Conservation (phyloP, 1,140 invertebrate species). For the Lepidurus arcticus region DNA sequence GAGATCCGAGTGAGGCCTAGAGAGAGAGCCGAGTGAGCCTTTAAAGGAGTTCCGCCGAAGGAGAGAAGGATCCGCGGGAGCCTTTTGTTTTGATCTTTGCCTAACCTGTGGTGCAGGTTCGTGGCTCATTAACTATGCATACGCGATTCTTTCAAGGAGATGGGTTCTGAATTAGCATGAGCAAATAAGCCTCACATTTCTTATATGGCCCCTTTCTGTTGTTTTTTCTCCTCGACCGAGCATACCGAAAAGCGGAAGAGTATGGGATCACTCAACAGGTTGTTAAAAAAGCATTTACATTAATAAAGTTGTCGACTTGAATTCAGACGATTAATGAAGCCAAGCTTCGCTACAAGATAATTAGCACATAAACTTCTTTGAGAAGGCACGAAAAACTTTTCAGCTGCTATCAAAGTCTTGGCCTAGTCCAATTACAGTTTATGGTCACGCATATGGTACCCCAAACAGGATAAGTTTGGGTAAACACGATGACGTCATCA, state of each 20-base stretch:
- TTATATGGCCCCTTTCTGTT: background rate
- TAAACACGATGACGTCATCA: too few relatives aligned
- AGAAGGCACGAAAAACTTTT: background rate
- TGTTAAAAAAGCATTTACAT: background rate
- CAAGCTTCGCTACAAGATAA: background rate
- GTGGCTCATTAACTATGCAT: background rate
- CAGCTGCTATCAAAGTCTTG: background rate
- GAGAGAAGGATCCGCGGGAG: background rate
- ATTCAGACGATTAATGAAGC: background rate
- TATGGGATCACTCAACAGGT: background rate
- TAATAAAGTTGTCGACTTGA: slow-evolving; percentile 5
- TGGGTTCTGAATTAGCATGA: slow-evolving; percentile 13
- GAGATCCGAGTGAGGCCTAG: background rate
- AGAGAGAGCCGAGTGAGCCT: background rate
- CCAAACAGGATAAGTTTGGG: too few relatives aligned
- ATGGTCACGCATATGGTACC: background rate
- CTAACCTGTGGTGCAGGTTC: background rate
- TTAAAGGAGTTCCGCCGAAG: background rate
- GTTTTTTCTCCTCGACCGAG: background rate
- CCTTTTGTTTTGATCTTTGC: background rate
- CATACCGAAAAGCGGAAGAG: background rate
- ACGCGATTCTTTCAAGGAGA: background rate
- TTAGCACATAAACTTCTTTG: background rate
- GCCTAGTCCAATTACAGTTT: background rate
- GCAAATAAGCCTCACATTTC: background rate